Conservation (phyloP, 2,888 invertebrate genomes). For the Diplolepis rosae region DNA sequence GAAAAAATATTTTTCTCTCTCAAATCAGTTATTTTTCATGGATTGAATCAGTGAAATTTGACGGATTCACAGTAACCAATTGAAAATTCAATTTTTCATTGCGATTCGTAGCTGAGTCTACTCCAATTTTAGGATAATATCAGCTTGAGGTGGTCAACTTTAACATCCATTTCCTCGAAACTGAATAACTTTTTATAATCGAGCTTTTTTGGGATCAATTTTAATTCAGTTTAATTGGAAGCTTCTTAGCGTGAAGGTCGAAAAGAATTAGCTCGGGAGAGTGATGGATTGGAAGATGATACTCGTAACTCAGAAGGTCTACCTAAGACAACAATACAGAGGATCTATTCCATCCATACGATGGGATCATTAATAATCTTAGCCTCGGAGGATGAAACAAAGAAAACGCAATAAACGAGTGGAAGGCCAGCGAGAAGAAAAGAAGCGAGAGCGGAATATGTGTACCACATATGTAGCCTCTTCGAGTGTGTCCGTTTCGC, state of each 20-base stretch:
- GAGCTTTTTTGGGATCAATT: too few species aligned
- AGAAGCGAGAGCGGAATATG: neutral
- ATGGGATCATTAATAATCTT: constrained; percentile 59
- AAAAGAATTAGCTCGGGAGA: neutral
- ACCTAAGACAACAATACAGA: neutral
- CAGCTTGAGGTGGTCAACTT: too few species aligned
- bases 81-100: too few species aligned
- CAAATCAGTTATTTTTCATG: too few species aligned
- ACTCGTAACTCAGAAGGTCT: constrained; percentile 5
- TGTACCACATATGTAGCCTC: neutral
- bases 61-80: too few species aligned
- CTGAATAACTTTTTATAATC: too few species aligned
- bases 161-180: too few species aligned
- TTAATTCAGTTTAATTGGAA: too few species aligned
- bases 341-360: constrained; percentile 34
- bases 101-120: too few species aligned
- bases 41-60: too few species aligned
- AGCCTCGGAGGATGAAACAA: constrained; percentile 56
- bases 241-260: neutral
- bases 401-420: neutral
- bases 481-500: constrained; percentile 41
- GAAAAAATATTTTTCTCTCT: too few species aligned
- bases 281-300: constrained; percentile 1
- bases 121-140: too few species aligned
- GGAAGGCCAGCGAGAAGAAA: neutral